phyloP scores from a whole-genome alignment of 2,888 invertebrate genomes.

The Acronicta psi region DNA sequence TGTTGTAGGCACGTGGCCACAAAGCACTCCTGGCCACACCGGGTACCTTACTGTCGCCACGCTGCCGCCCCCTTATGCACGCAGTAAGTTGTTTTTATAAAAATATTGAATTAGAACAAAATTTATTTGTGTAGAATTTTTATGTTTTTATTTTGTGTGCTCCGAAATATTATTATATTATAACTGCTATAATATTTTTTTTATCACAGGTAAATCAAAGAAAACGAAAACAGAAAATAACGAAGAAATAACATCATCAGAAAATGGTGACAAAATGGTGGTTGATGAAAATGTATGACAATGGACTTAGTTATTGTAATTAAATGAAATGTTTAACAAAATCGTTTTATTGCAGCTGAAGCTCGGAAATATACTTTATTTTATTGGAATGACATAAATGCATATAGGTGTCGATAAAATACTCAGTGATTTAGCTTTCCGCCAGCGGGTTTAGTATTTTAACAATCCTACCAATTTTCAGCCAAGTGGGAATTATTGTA shows the following conservation, averaged over 20 bases:
- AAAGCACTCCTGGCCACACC: conserved; percentile 96
- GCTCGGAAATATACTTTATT: no score
- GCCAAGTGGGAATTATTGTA: no score
- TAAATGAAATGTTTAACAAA: conserved; percentile 9
- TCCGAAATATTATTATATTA: no score
- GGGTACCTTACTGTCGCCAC: conserved; percentile 98
- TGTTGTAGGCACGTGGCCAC: conserved; percentile 92
- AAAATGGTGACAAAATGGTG: conserved; percentile 54
- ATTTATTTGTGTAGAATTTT: no score
- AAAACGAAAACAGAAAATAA: conserved; percentile 46
- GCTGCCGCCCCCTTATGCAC: conserved; percentile 91
- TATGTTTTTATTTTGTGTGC: no score
- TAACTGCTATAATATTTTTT: no score
- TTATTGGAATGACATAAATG: no score
- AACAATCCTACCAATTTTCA: no score
- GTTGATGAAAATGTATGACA: conserved; percentile 32
- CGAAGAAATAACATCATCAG: conserved; percentile 45
- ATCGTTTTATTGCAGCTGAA: not conserved
- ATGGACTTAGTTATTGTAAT: conserved; percentile 10
- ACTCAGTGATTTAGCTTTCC: no score
- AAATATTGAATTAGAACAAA: no score
- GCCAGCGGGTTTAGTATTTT: no score
- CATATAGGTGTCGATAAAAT: no score
- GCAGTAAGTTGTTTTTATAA: conserved; percentile 70
- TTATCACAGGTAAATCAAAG: conserved; percentile 68